These are phyloP conservation scores for Phoenicopterus ruber DNA, from an alignment of 2,113 vertebrate genomes.

Conservation along the genomic window DNA sequence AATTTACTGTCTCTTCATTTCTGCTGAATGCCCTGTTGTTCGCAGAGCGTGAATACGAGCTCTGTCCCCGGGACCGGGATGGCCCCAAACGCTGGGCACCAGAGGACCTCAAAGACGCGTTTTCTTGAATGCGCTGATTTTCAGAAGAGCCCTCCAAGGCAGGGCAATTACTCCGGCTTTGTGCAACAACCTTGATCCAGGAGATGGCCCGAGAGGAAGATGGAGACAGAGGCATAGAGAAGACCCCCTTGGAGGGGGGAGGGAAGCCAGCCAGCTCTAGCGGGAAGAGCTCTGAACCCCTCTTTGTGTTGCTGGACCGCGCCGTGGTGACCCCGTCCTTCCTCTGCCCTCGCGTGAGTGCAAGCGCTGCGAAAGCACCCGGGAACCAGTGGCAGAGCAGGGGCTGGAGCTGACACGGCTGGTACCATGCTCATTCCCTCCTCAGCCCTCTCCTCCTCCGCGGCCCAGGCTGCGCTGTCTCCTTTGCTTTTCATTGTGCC, in stretches of 20 bases:
- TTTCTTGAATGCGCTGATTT: not conserved
- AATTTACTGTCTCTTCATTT: not conserved
- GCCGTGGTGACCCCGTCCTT: not conserved
- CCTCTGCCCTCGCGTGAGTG: not conserved
- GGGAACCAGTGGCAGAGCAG: not conserved
- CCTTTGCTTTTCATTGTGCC: not conserved
- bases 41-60: not conserved
- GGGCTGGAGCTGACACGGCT: not conserved
- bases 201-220: not conserved
- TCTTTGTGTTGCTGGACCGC: not conserved
- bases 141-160: conserved; percentile 1
- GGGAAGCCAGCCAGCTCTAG: not conserved
- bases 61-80: not conserved
- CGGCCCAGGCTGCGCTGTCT: not conserved
- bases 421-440: not conserved
- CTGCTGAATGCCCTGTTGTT: conserved; percentile 19
- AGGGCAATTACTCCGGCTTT: not conserved
- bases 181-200: not conserved
- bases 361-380: not conserved
- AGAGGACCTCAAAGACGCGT: not conserved
- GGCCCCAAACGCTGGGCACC: not conserved
- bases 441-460: not conserved
- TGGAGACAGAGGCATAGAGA: not conserved
- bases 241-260: not conserved
- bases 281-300: not conserved